Base-by-base conservation (phyloP, 2,797 vertebrate species). In the Simalia tracyae region DNA sequence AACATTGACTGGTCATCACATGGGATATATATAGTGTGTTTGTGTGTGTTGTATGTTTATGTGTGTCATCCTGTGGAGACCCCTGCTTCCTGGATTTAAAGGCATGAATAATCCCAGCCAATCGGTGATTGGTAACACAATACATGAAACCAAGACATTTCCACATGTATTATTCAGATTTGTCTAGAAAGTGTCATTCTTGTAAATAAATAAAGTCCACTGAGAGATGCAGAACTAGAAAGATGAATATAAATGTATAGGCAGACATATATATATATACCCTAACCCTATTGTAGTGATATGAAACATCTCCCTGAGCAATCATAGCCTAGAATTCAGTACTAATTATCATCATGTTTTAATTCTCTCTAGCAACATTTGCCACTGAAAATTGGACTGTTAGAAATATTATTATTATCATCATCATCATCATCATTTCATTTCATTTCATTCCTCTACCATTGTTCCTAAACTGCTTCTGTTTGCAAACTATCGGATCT, bases 301-400 rank as follows among this genome's bases (percentile, higher is more conserved):
- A 96, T 95, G 95, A 91, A 96, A 94, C 93, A 94, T 92, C 95
- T 96, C 88, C 64, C 14, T 94, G 92, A 96, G 97, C 95, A 93
- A 96, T 96, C 95, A 95, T 87, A 93, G 94, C 93, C 94, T 89
- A 95, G 95, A 95, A 94, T 3, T 85, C 93, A 94, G 96, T 94
- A 95, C 95, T 94, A 95, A 36, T 36, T 36, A 86, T 56, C 68
- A 86, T 86, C 31, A 95, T 93, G 89, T 85, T 95, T 94, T 96
- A 94, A 68, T 94, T 50, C 94, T 95, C 89, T 92, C 72, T 93
- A 92, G 92, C 91, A 94, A 76, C 90, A 93, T 54, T 94, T 9
- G 64, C 50, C 86, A 91, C 42, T 61, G 94, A 50, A 91, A 93
- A 93, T 93, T 96, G 88, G 28, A 42, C 15, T 59, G 68, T 1